Percentiles rank a stretch among this genome's conserved stretches.
phyloP scores from a whole-genome alignment of 1,140 invertebrate species.

The Bathynomus jamesi region DNA sequence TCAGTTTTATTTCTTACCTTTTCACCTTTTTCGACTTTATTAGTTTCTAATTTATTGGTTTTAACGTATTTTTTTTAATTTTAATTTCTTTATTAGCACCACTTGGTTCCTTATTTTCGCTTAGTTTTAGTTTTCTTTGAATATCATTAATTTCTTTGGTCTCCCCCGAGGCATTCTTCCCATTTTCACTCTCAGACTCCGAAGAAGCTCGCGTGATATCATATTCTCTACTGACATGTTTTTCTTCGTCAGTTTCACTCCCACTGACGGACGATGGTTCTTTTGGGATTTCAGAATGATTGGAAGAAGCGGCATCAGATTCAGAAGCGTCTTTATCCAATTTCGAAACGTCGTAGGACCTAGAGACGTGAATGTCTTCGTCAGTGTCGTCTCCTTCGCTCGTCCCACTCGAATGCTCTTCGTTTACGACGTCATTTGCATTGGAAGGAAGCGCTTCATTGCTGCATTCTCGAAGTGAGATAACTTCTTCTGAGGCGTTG shows the following conservation, averaged over 20 bases:
- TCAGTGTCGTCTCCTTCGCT: constrained; percentile 31
- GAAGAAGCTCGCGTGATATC: constrained; percentile 27
- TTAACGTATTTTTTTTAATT: no score
- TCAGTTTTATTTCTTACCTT: no score
- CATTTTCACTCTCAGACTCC: constrained; percentile 13
- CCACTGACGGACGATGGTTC: constrained; percentile 19
- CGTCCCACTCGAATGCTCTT: constrained; percentile 9
- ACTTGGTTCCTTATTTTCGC: no score
- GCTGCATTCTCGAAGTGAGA: constrained; percentile 10
- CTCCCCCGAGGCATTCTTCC: no score
- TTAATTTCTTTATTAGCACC: no score
- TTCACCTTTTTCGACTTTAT: no score
- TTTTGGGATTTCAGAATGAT: constrained; percentile 10
- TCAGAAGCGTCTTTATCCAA: constrained; percentile 5
- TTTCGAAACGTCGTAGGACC: constrained; percentile 12
- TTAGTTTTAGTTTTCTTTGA: no score
- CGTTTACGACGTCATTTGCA: neutral
- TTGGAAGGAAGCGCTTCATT: neutral
- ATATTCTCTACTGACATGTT: constrained; percentile 30
- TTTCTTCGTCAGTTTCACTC: constrained; percentile 34
- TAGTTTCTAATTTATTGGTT: no score
- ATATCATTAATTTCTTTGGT: no score
- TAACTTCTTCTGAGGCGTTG: constrained; percentile 24
- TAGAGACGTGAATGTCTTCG: constrained; percentile 25
- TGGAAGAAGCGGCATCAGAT: constrained; percentile 5